Base-by-base conservation (phyloP, 1,140 invertebrate genomes). In the Microplitis mediator region DNA sequence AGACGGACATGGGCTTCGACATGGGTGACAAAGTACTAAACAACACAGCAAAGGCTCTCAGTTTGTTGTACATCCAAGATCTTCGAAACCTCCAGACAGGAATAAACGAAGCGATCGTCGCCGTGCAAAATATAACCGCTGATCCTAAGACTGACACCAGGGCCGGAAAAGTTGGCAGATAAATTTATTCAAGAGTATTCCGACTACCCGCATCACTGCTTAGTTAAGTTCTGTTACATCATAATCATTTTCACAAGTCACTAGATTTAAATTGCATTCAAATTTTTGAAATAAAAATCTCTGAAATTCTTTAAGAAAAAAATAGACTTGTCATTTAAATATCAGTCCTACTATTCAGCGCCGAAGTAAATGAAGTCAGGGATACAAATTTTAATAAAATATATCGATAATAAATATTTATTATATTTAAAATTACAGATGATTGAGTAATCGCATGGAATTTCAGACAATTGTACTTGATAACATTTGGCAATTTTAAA, bases 101-200 rank as follows among this genome's bases (percentile, higher is more conserved):
- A 80, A 98, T 98, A 50, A 99, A 99, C 86, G 94, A 97, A 87
- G 92, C 94, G 3, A 93, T 99, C 81, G 97, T 98, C 3, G 90
- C 90, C 70, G 94, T 98, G 1, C 98, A 99, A 89, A 91, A 88
- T 72, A 89, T 99, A 4, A 99, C 97, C 13, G 97, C 97, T 6
- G 94, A 99, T 91, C 98, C 98, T 9, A 97, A 97, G 88, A 99
- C 97, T 79, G 97, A 99, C 82, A 97, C 96, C 3, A 93, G 91
- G 83, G 88, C 99, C 32, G 97, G 97, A 68, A 95, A 96, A 92
- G 96, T 99, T 79, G 97, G 98, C 74, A 87, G 81, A 78, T 92
- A 88, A 90, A 68, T 23, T 14, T 11, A n/a, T 34, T n/a, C 34
- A 36, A n/a, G 23, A 2, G 5, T 54, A 54, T 3, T 14, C 13